These are phyloP conservation scores for Apotomis capreana DNA, from an alignment of 2,888 invertebrate species.

Conservation along the genomic window DNA sequence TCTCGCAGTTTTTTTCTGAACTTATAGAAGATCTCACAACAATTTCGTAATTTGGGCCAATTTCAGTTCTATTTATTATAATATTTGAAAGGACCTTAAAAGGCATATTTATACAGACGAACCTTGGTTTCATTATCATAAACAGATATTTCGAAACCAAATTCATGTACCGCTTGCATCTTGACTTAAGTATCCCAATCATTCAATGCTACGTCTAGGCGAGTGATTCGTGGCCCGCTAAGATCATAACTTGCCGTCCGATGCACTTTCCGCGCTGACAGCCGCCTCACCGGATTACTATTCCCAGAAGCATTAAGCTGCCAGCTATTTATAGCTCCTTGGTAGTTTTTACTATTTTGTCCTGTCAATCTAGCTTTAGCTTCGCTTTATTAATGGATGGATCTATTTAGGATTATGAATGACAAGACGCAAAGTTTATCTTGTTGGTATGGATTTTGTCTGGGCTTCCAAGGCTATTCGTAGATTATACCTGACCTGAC, in stretches of 20 bases:
- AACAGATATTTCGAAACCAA: neutral
- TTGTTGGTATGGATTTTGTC: slow-evolving; percentile 20
- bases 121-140: slow-evolving; percentile 28
- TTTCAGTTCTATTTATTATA: slow-evolving; percentile 13
- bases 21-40: slow-evolving; percentile 7
- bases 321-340: slow-evolving; percentile 29
- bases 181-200: slow-evolving; percentile 11
- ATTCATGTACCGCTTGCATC: neutral
- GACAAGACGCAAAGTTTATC: slow-evolving; percentile 15
- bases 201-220: slow-evolving; percentile 15
- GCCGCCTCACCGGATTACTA: slow-evolving; percentile 31
- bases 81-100: slow-evolving; percentile 8
- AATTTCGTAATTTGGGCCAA: slow-evolving; percentile 19
- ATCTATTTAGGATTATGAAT: slow-evolving; percentile 24
- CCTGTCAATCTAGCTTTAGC: slow-evolving; percentile 36
- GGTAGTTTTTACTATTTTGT: slow-evolving; percentile 30
- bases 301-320: slow-evolving; percentile 40
- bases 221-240: slow-evolving; percentile 16
- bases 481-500: slow-evolving; percentile 10
- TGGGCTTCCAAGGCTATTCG: slow-evolving; percentile 2
- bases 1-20: neutral
- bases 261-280: slow-evolving; percentile 34
- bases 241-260: slow-evolving; percentile 34
- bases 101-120: neutral
- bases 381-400: slow-evolving; percentile 18